Percentiles rank a stretch among this genome's conserved stretches.
These are phyloP conservation scores for Bombus polaris DNA, from an alignment of 1,140 invertebrate genomes.

Conservation along the genomic window DNA sequence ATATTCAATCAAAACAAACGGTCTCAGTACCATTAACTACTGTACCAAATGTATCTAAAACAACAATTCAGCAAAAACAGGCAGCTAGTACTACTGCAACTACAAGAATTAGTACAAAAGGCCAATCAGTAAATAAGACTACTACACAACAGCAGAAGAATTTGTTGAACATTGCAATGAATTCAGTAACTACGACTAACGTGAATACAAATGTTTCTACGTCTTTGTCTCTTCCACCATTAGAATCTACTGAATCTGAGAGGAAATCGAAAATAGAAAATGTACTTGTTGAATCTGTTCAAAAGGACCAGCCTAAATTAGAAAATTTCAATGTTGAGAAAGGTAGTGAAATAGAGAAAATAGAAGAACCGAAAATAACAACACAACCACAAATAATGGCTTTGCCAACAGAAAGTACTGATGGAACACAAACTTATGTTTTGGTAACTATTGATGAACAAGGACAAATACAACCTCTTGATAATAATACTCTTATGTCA, in stretches of 20 bases:
- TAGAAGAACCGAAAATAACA: slow-evolving; percentile 75
- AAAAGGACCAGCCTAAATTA: slow-evolving; percentile 56
- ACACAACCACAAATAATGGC: slow-evolving; percentile 86
- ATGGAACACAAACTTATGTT: slow-evolving; percentile 86
- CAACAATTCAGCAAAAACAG: slow-evolving; percentile 45
- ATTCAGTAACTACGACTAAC: slow-evolving; percentile 46
- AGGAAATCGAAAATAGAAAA: slow-evolving; percentile 61
- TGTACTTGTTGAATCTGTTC: slow-evolving; percentile 40
- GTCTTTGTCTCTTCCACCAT: slow-evolving; percentile 40
- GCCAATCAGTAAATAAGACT: slow-evolving; percentile 35
- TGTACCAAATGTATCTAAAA: slow-evolving; percentile 38
- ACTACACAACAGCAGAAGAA: slow-evolving; percentile 52
- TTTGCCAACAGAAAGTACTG: slow-evolving; percentile 86
- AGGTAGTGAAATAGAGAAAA: slow-evolving; percentile 63
- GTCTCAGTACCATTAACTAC: slow-evolving; percentile 11
- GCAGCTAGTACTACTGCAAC: background rate
- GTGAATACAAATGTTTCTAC: slow-evolving; percentile 46
- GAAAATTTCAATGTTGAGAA: slow-evolving; percentile 75
- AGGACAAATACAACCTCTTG: slow-evolving; percentile 87
- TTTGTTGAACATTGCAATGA: slow-evolving; percentile 62
- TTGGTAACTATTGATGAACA: slow-evolving; percentile 86
- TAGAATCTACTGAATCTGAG: slow-evolving; percentile 70
- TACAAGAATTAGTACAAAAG: slow-evolving; percentile 44
- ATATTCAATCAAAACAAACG: slow-evolving; percentile 44
- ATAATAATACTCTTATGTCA: slow-evolving; percentile 85